These are phyloP conservation scores for Spodoptera exigua DNA, from an alignment of 2,888 invertebrate species.

Conservation along the genomic window DNA sequence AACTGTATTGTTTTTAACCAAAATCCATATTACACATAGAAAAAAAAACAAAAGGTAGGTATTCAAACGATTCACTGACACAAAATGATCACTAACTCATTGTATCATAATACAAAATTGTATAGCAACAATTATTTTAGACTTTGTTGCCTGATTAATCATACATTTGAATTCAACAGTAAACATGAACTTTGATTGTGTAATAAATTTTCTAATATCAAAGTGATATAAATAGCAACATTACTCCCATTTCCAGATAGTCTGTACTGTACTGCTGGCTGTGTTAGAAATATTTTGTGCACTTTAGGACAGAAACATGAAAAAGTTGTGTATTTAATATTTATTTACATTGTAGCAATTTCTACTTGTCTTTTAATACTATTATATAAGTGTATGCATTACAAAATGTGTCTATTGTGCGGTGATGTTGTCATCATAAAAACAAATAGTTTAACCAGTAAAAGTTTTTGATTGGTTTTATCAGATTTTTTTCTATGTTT, in stretches of 20 bases:
- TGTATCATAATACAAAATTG: conserved; percentile 20
- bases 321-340: conserved; percentile 33
- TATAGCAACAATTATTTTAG: conserved; percentile 6
- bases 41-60: neutral
- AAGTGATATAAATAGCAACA: conserved; percentile 37
- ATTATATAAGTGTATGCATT: too few species aligned
- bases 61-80: neutral
- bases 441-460: too few species aligned
- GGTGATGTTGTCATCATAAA: too few species aligned
- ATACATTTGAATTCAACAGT: conserved; percentile 10
- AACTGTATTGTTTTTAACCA: too few species aligned
- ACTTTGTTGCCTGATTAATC: conserved; percentile 25
- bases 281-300: conserved; percentile 2
- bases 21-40: too few species aligned
- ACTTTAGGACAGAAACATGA: conserved; percentile 15
- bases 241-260: neutral
- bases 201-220: conserved; percentile 22
- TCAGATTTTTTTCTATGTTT: too few species aligned
- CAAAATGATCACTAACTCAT: neutral
- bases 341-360: too few species aligned
- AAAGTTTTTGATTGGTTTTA: too few species aligned
- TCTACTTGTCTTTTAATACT: too few species aligned
- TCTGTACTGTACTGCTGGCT: too few species aligned
- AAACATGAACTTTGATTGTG: conserved; percentile 51
- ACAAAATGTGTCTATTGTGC: too few species aligned